Evolutionary conservation across 2,113 vertebrate genomes (phyloP).

Genomic region (Pagrus major): DNA sequence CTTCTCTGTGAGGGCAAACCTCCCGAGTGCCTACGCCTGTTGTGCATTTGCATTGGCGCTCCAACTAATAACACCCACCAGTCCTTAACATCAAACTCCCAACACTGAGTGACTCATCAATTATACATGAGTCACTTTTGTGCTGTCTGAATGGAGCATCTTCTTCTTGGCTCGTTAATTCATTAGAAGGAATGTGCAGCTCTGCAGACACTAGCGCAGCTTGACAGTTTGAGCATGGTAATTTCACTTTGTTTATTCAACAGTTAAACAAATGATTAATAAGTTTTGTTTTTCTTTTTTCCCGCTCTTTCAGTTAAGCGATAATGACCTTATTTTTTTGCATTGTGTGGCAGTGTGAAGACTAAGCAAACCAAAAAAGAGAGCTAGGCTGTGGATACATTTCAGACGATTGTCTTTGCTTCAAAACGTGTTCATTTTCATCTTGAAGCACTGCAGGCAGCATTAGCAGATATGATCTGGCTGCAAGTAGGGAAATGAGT

Average conservation of each 20-base stretch:
- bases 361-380: background rate
- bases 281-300: conserved; percentile 24
- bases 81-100: conserved; percentile 46
- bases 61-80: conserved; percentile 46
- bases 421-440: background rate
- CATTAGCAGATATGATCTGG: background rate
- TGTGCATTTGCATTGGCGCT: conserved; percentile 35
- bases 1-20: conserved; percentile 14
- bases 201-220: conserved; percentile 20
- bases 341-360: conserved; percentile 6
- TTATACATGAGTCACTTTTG: conserved; percentile 71
- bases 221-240: conserved; percentile 46
- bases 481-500: background rate
- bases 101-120: conserved; percentile 63
- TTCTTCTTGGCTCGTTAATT: conserved; percentile 66
- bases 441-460: background rate
- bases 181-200: conserved; percentile 57
- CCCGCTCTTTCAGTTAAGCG: background rate
- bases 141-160: conserved; percentile 63
- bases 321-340: conserved; percentile 59
- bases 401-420: conserved; percentile 1
- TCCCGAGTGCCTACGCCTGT: conserved; percentile 15
- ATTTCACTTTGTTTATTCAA: conserved; percentile 69
- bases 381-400: background rate
- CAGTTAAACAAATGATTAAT: conserved; percentile 60